Evolutionary conservation across 2,888 invertebrate species (phyloP).

Genomic region (Conomelus anceps): DNA sequence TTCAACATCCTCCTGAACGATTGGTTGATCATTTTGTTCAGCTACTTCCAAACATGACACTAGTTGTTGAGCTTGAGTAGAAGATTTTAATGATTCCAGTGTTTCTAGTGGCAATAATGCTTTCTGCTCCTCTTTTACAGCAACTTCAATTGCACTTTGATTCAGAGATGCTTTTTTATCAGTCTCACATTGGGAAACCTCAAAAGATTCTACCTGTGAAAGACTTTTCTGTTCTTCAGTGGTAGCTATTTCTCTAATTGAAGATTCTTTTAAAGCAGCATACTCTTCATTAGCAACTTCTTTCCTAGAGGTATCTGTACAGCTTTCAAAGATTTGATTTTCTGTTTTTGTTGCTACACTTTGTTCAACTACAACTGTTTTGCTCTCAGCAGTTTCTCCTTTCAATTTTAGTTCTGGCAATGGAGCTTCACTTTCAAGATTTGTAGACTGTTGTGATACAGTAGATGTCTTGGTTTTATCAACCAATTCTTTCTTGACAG

Average conservation of each 20-base stretch:
- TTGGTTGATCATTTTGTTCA: conserved; percentile 13
- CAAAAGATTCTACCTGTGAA: neutral
- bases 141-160: neutral
- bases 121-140: conserved; percentile 10
- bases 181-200: neutral
- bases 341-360: neutral
- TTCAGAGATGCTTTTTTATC: neutral
- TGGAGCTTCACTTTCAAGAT: neutral
- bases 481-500: neutral
- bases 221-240: neutral
- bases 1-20: conserved; percentile 27
- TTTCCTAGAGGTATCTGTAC: conserved; percentile 35
- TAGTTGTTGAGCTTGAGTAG: neutral
- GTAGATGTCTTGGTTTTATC: neutral
- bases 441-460: neutral
- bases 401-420: neutral
- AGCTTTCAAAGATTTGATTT: conserved; percentile 44
- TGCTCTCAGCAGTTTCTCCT: neutral
- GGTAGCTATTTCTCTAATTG: neutral
- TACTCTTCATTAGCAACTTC: conserved; percentile 1
- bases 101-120: conserved; percentile 7
- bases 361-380: neutral
- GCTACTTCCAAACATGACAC: conserved; percentile 4
- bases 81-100: neutral
- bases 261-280: conserved; percentile 12